phyloP scores from a whole-genome alignment of 1,140 invertebrate genomes.

The Brachionus angularis region DNA sequence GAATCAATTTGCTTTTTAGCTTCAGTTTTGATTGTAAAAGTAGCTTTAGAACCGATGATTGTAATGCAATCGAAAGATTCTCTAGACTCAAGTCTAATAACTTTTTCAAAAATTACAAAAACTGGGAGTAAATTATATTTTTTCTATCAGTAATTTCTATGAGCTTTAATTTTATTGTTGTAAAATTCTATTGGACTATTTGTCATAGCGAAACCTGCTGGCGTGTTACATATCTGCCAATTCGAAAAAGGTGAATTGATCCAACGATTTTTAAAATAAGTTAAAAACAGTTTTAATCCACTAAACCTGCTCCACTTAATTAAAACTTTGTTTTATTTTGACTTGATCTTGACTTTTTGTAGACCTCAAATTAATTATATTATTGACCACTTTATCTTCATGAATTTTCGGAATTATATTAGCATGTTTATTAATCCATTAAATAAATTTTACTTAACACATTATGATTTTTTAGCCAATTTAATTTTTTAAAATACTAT shows the following conservation, averaged over 20 bases:
- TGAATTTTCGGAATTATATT: slow-evolving; percentile 3
- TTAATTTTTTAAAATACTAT: too few relatives aligned
- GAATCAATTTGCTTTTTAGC: slow-evolving; percentile 4
- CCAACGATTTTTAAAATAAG: slow-evolving; percentile 4
- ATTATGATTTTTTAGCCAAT: too few relatives aligned
- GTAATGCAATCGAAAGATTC: not conserved
- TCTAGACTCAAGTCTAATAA: not conserved
- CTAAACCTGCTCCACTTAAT: too few relatives aligned
- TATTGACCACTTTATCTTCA: not conserved
- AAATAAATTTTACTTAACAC: not conserved
- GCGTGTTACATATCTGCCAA: not conserved
- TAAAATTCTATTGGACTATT: slow-evolving; percentile 7
- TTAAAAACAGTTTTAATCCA: slow-evolving; percentile 8
- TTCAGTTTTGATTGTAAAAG: not conserved
- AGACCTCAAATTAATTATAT: not conserved
- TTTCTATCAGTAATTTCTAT: not conserved
- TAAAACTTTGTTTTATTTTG: too few relatives aligned
- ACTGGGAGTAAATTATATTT: slow-evolving; percentile 18
- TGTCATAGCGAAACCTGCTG: slow-evolving; percentile 2
- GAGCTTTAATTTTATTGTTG: slow-evolving; percentile 3
- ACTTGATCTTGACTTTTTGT: not conserved
- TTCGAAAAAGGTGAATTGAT: not conserved
- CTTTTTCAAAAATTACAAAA: slow-evolving; percentile 28
- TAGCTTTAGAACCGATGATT: not conserved
- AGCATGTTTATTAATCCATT: not conserved